These are phyloP conservation scores for Steinernema khuongi DNA, from an alignment of 1,140 invertebrate genomes.

Conservation along the genomic window DNA sequence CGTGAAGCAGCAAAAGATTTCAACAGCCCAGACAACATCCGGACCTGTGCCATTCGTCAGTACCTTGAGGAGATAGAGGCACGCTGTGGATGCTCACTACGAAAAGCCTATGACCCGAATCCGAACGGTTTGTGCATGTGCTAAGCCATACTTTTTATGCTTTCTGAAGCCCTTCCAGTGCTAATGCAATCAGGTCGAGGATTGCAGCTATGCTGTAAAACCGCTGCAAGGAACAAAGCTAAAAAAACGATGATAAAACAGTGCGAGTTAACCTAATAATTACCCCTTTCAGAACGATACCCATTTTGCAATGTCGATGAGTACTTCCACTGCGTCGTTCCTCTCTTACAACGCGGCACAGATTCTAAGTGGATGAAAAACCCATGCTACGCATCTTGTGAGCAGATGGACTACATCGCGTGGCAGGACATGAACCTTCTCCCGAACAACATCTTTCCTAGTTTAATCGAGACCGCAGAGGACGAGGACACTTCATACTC, in stretches of 20 bases:
- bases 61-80: slow-evolving; percentile 51
- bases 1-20: slow-evolving; percentile 37
- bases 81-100: slow-evolving; percentile 49
- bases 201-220: background rate
- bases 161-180: slow-evolving; percentile 17
- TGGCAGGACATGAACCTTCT: slow-evolving; percentile 57
- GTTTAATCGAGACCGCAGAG: slow-evolving; percentile 48
- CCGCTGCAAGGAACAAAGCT: background rate
- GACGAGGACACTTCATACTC: slow-evolving; percentile 48
- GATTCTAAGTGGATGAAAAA: slow-evolving; percentile 39
- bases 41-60: slow-evolving; percentile 51
- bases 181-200: background rate
- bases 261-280: background rate
- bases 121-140: slow-evolving; percentile 21
- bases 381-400: slow-evolving; percentile 44
- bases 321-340: slow-evolving; percentile 52
- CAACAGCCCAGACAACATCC: slow-evolving; percentile 42
- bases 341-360: slow-evolving; percentile 37
- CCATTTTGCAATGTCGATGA: slow-evolving; percentile 49
- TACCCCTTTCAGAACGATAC: slow-evolving; percentile 24
- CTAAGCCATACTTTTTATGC: no score
- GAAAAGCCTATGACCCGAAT: slow-evolving; percentile 45
- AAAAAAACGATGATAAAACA: background rate
- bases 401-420: slow-evolving; percentile 55
- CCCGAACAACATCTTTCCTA: slow-evolving; percentile 52